phyloP scores from a whole-genome alignment of 2,113 vertebrate species.

The Parus major region DNA sequence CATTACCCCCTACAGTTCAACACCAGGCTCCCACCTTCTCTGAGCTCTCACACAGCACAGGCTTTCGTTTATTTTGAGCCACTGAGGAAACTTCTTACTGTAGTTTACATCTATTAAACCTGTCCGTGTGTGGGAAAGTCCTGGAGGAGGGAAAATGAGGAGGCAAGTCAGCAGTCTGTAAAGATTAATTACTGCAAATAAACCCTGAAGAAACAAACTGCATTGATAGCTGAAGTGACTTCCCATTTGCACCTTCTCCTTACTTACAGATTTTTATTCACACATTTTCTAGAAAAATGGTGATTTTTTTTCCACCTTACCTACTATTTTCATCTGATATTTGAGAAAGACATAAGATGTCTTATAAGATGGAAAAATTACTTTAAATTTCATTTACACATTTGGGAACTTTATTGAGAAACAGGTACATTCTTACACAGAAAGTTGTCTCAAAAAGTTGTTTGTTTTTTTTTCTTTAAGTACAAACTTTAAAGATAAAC shows the following conservation, averaged over 20 bases:
- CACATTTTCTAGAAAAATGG: background rate
- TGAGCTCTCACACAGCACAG: accelerated
- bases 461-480: background rate
- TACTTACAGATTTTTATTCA: background rate
- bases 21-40: background rate
- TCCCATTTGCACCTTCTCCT: background rate
- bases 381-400: background rate
- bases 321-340: background rate
- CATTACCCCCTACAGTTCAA: slow-evolving; percentile 69
- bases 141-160: background rate
- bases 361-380: background rate
- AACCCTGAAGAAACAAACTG: background rate
- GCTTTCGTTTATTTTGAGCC: background rate
- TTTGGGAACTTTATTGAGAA: background rate
- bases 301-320: background rate
- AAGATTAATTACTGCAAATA: background rate
- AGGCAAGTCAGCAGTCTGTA: background rate
- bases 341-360: background rate
- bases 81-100: background rate
- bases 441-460: background rate
- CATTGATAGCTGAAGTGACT: background rate
- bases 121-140: background rate
- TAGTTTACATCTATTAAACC: background rate
- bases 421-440: background rate
- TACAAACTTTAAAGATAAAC: background rate